Base-by-base conservation (phyloP, 1,140 invertebrate genomes). In the Onthophagus taurus region DNA sequence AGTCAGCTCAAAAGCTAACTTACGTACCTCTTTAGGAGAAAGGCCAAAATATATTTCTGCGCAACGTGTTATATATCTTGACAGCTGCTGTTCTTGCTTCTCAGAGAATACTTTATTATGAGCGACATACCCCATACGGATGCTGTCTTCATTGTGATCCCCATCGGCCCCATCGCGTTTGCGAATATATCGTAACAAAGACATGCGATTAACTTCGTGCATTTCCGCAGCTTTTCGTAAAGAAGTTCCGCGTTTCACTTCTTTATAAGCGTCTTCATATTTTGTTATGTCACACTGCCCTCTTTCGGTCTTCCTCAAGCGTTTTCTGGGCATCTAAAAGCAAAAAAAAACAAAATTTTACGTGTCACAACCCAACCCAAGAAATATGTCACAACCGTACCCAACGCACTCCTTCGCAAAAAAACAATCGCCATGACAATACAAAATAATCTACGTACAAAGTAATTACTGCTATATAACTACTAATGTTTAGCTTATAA, bases 191-290 rank as follows among this genome's bases (percentile, higher is more conserved):
- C 44, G 30, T 18, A 47, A 20, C 2, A 47, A 23, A 2, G 49
- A 50, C 12, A 37, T 24, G 33, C 24, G 38, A 38, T 47, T 50
- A 9, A 50, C 18, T 36, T 34, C 34, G 26, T 47, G 30, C 12
- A 26, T 44, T 31, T 47, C 45, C 26, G 45, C 49, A 17, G 44
- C 45, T 44, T 29, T 44, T 16, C 49, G 20, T 29, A 51, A 39
- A 6, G 49, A 51, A 30, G 24, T 29, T 5, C 45, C 49, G 4
- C 14, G 8, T 44, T 51, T 48, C 20, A 51, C 45, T 20, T 42
- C 45, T 18, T 36, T 17, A 46, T 47, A 47, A 26, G 45, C 48
- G 12, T 44, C 17, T 44, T 44, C 13, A 41, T 39, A 51, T 34
- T 24, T 8, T 13, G 24, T n/a, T 17, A 51, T 37, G 13, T 50